Evolutionary conservation across 2,113 vertebrate species (phyloP), one percentile per base, ranked within the genome.

Genomic region (Ascaphus truei): DNA sequence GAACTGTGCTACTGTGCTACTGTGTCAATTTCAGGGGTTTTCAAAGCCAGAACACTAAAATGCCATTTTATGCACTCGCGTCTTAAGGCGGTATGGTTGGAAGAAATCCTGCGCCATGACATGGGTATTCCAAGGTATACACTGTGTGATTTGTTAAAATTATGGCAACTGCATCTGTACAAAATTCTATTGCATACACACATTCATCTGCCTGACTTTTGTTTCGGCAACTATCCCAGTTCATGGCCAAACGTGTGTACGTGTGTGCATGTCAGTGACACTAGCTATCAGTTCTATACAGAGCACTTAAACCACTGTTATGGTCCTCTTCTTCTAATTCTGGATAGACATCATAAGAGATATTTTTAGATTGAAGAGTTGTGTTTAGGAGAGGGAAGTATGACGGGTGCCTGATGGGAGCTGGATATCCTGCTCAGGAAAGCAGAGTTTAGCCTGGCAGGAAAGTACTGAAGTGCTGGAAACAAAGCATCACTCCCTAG

Each of bases 381-480:
- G 43, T 25, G 31, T 11, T 33, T 55, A 48, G 62, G 25, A 27
- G 48, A 50, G 50, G 67, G 30, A 65, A 65, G 43, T 57, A 55
- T 57, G 68, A 27, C 0, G 51, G 56, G 34, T 3, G 72, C 45
- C 67, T 56, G 31, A 74, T 63, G 8, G 53, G 63, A 57, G 37
- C 66, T 67, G 47, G 74, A 76, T 52, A 22, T 56, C 3, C 1
- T 76, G 39, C 1, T 63, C 80, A 82, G 81, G 84, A 76, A 83
- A 84, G 77, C 5, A 4, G 60, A 55, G 48, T 72, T 80, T 6
- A 4, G 61, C 15, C 1, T 51, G 69, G 62, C 79, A 77, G 81
- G 84, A 84, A 86, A 71, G 75, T 79, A 77, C 73, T 6, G 10
- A 41, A 80, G 79, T 76, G 73, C 67, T 75, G 80, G 58, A 69